Percentiles rank a stretch among this genome's conserved stretches.
These are phyloP conservation scores for Verasper variegatus DNA, from an alignment of 2,113 vertebrate genomes.

Conservation along the genomic window DNA sequence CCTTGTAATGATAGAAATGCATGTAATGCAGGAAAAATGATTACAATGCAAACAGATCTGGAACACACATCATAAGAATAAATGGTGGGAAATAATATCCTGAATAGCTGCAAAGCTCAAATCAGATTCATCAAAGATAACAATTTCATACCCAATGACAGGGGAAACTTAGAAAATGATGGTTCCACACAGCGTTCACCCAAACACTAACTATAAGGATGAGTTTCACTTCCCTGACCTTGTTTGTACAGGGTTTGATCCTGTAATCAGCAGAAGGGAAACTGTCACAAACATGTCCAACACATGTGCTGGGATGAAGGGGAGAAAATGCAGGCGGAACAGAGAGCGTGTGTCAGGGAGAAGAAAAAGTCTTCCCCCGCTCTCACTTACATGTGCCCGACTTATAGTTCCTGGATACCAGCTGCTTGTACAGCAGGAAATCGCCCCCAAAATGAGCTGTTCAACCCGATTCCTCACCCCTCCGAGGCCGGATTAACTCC, in stretches of 20 bases:
- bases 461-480: constrained; percentile 57
- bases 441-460: constrained; percentile 53
- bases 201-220: constrained; percentile 54
- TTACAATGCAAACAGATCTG: constrained; percentile 52
- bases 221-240: constrained; percentile 51
- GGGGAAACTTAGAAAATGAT: constrained; percentile 35
- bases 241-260: constrained; percentile 58
- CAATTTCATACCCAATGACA: constrained; percentile 67
- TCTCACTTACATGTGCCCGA: constrained; percentile 48
- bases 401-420: constrained; percentile 58
- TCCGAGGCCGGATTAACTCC: constrained; percentile 64
- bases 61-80: constrained; percentile 53
- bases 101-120: constrained; percentile 51
- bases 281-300: constrained; percentile 68
- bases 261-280: constrained; percentile 65
- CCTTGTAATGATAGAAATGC: constrained; percentile 69
- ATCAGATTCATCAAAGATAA: constrained; percentile 59
- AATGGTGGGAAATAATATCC: constrained; percentile 60
- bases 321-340: constrained; percentile 9
- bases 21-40: constrained; percentile 50
- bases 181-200: constrained; percentile 48
- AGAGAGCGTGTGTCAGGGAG: constrained; percentile 11
- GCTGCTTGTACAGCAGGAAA: constrained; percentile 50
- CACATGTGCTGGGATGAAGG: constrained; percentile 50
- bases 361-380: constrained; percentile 29